These are phyloP conservation scores for Porites lutea DNA, from an alignment of 64 coral and sea anemone species.

Conservation along the genomic window DNA sequence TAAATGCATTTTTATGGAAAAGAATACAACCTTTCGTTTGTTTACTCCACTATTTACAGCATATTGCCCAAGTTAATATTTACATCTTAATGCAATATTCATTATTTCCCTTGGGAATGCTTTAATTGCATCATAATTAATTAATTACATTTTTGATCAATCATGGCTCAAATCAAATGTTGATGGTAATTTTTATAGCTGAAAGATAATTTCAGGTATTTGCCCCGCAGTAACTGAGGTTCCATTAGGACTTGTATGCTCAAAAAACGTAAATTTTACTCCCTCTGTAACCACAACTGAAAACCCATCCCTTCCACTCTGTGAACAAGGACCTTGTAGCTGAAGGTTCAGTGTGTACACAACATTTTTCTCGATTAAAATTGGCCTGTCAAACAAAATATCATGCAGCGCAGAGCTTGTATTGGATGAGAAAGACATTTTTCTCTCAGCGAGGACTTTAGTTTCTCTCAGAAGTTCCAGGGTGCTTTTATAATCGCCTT, in stretches of 20 bases:
- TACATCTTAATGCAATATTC: no score
- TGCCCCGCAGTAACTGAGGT: slow-evolving; percentile 79
- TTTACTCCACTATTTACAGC: no score
- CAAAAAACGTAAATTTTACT: slow-evolving; percentile 78
- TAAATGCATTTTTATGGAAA: no score
- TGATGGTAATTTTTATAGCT: slow-evolving; percentile 21
- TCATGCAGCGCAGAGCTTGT: slow-evolving; percentile 73
- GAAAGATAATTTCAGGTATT: slow-evolving; percentile 91
- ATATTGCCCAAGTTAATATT: no score
- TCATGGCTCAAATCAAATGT: no score
- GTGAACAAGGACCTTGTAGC: slow-evolving; percentile 78
- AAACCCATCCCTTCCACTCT: slow-evolving; percentile 87
- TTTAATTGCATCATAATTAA: not conserved
- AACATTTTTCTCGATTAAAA: slow-evolving; percentile 70
- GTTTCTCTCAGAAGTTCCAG: slow-evolving; percentile 65
- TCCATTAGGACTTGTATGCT: slow-evolving; percentile 87
- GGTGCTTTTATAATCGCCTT: slow-evolving; percentile 70
- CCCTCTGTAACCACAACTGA: slow-evolving; percentile 50
- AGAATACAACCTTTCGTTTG: no score
- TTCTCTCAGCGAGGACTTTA: slow-evolving; percentile 73
- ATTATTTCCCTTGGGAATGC: not conserved
- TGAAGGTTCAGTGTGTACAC: slow-evolving; percentile 79
- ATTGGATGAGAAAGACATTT: slow-evolving; percentile 69
- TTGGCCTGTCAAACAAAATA: slow-evolving; percentile 73
- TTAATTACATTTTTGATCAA: no score